These are phyloP conservation scores for Pseudomyrmex pallidus DNA, from an alignment of 1,140 invertebrate genomes.

Conservation along the genomic window DNA sequence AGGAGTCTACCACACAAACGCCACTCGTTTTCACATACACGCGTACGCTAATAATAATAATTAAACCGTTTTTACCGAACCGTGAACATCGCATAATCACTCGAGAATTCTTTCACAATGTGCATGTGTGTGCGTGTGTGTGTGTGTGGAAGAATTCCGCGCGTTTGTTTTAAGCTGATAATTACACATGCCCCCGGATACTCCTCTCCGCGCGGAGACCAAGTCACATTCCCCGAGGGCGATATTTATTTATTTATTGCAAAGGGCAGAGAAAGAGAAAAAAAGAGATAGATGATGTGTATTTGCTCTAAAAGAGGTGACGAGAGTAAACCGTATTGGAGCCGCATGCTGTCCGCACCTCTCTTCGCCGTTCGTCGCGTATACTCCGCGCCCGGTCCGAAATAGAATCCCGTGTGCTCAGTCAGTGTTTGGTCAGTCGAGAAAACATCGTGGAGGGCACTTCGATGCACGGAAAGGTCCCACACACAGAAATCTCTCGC, in stretches of 20 bases:
- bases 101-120: not conserved
- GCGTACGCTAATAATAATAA: constrained; percentile 17
- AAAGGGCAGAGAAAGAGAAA: constrained; percentile 15
- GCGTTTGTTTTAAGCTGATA: not conserved
- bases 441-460: constrained; percentile 72
- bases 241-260: constrained; percentile 25
- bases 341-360: constrained; percentile 45
- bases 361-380: constrained; percentile 36
- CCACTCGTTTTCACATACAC: constrained; percentile 4
- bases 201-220: too few relatives aligned
- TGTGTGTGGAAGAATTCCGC: not conserved
- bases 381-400: constrained; percentile 41
- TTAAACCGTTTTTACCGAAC: not conserved
- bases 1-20: not conserved
- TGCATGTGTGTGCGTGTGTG: too few relatives aligned
- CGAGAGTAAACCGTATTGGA: constrained; percentile 39
- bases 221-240: not conserved
- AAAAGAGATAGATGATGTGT: not conserved
- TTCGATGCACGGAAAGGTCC: constrained; percentile 69
- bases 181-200: not conserved
- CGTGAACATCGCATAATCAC: constrained; percentile 1
- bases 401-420: constrained; percentile 49
- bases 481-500: constrained; percentile 71
- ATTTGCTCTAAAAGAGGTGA: constrained; percentile 34
- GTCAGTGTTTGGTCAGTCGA: constrained; percentile 68